Evolutionary conservation across 92 coral and sea anemone genomes (phyloP).

Genomic region (Diadumene lineata): DNA sequence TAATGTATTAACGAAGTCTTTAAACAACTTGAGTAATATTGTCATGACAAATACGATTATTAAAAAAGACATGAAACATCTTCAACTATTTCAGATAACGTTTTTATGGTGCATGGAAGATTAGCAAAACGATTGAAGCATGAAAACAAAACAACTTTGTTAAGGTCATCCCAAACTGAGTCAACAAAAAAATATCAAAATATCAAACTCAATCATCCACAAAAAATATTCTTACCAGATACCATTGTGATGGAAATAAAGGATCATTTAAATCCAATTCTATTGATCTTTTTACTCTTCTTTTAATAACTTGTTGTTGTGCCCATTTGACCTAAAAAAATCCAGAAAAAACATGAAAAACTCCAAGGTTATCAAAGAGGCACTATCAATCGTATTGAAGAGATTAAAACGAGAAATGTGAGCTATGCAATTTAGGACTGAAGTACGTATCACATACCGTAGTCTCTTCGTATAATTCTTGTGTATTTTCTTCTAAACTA

Average conservation of each 20-base stretch:
- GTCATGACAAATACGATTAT: too few relatives aligned
- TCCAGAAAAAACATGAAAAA: not conserved
- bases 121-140: not conserved
- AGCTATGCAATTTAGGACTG: not conserved
- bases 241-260: slow-evolving; percentile 78
- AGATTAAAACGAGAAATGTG: slow-evolving; percentile 9
- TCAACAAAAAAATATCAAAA: not conserved
- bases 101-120: too few relatives aligned
- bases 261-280: slow-evolving; percentile 60
- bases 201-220: not conserved
- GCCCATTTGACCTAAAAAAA: slow-evolving; percentile 86
- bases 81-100: too few relatives aligned
- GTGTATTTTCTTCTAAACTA: slow-evolving; percentile 59
- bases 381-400: not conserved
- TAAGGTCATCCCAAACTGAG: not conserved
- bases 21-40: too few relatives aligned
- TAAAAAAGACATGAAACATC: too few relatives aligned
- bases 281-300: slow-evolving; percentile 75
- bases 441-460: slow-evolving; percentile 19
- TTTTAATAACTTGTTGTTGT: slow-evolving; percentile 83
- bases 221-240: slow-evolving; percentile 61
- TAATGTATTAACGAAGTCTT: too few relatives aligned
- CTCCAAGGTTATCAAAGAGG: not conserved
- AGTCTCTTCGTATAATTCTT: slow-evolving; percentile 7
- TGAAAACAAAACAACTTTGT: not conserved